Base-by-base conservation (phyloP, 2,888 invertebrate genomes). In the Coenonympha arcania region DNA sequence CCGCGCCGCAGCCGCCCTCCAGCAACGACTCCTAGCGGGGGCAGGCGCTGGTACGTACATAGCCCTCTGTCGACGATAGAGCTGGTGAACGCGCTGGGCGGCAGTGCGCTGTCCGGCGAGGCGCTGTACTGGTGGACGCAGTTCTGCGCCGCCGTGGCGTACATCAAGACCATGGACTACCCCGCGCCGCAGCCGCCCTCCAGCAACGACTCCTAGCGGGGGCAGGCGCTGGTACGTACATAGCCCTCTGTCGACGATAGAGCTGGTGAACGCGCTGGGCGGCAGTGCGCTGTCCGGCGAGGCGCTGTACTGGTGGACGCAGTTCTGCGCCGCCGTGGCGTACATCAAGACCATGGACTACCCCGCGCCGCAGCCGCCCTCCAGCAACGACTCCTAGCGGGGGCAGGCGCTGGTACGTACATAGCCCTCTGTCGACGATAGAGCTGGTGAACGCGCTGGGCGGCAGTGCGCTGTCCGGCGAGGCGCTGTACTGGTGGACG, bases 111-210 rank as follows among this genome's bases (percentile, higher is more conserved):
- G 52, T 88, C 89, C 56, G 97, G 98, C 42, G 96, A 97, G 79
- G 95, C 96, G 68, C 92, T 94, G 66, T 99, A 99, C 84, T 98
- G 97, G 93, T 99, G 98, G 99, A 98, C 96, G 47, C 97, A 98
- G 81, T 98, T 99, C 85, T 94, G 95, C 69, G 93, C 98, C 0
- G 96, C 96, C 40, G 95, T 98, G 48, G 96, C 98, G 81, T 98
- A 96, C 87, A 98, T 99, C 71, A 99, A 99, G 88, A 98, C 95
- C 49, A 96, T 98, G 96, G 95, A 95, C 80, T 95, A 93, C 79
- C 85, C 83, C 59, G 44, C 5, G 11, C 9, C 39, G 13, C 31
- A 30, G n/a, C n/a, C n/a, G n/a, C n/a, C n/a, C n/a, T 9, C 18
- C 20, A 31, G 24, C 36, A 18, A 20, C 33, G 74, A 76, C 63